Evolutionary conservation across 2,797 vertebrate genomes (phyloP).

Genomic region (Pseudochirops corinnae): DNA sequence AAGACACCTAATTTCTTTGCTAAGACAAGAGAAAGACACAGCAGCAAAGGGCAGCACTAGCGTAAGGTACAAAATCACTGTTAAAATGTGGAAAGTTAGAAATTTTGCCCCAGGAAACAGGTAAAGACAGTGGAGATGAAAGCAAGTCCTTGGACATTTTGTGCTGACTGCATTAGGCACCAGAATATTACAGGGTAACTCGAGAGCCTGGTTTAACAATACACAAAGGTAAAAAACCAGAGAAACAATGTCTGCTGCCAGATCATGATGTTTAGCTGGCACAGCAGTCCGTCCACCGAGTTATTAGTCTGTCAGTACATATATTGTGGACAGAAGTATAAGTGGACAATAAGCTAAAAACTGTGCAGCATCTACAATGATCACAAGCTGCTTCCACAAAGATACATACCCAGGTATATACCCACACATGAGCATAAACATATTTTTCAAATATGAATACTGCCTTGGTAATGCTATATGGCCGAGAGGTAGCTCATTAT

Average conservation of each 20-base stretch:
- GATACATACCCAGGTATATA: not conserved
- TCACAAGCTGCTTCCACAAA: not conserved
- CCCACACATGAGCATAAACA: not conserved
- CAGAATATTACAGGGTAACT: not conserved
- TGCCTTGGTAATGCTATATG: not conserved
- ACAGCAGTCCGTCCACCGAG: not conserved
- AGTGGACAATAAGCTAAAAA: not conserved
- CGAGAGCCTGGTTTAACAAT: not conserved
- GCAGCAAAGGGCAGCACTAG: not conserved
- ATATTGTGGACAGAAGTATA: not conserved
- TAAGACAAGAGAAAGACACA: not conserved
- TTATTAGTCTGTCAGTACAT: not conserved
- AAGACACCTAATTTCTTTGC: not conserved
- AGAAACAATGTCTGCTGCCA: not conserved
- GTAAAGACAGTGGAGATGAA: not conserved
- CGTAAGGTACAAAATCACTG: not conserved
- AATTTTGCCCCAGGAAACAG: not conserved
- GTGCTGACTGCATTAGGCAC: not conserved
- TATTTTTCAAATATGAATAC: not conserved
- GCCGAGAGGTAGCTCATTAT: not conserved
- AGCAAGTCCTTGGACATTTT: not conserved
- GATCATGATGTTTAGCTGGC: not conserved
- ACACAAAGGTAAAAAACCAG: not conserved
- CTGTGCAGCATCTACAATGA: not conserved
- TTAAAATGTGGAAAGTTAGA: not conserved